These are phyloP conservation scores for Tauraco hartlaubi DNA, from an alignment of 2,797 vertebrate species.

Conservation along the genomic window DNA sequence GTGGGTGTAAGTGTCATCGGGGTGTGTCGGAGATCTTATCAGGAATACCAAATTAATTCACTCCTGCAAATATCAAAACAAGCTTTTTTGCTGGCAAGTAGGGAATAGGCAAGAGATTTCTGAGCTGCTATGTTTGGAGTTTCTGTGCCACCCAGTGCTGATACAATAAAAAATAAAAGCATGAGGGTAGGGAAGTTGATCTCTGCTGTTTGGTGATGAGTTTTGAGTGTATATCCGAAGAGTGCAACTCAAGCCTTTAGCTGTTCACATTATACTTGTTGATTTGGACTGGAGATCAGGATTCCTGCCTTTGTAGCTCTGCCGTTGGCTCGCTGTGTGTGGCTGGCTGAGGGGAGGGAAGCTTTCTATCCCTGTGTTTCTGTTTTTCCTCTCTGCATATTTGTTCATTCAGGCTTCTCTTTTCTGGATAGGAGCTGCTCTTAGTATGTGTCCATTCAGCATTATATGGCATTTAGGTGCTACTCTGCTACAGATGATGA, in stretches of 20 bases:
- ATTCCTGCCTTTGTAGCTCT: not conserved
- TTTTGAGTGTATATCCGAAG: not conserved
- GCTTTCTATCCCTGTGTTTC: not conserved
- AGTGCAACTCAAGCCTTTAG: not conserved
- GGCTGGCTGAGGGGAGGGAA: not conserved
- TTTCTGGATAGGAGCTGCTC: not conserved
- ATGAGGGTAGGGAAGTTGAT: not conserved
- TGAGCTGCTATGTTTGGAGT: slow-evolving; percentile 42
- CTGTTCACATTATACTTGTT: not conserved
- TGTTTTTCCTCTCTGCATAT: not conserved
- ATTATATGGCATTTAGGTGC: not conserved
- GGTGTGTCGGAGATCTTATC: slow-evolving; percentile 77
- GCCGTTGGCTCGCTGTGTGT: not conserved
- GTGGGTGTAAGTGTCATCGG: slow-evolving; percentile 71
- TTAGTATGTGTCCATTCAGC: not conserved
- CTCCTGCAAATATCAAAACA: slow-evolving; percentile 75
- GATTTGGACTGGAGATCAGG: not conserved
- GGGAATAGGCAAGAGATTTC: slow-evolving; percentile 33
- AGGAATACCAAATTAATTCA: slow-evolving; percentile 76
- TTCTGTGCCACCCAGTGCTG: slow-evolving; percentile 4
- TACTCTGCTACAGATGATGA: not conserved
- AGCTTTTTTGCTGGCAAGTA: slow-evolving; percentile 55
- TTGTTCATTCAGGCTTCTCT: not conserved
- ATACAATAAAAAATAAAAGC: not conserved
- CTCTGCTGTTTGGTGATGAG: not conserved